Percentiles rank a stretch among this genome's conserved stretches.
Conservation (phyloP, 1,140 invertebrate genomes). For the Formica selysi region DNA sequence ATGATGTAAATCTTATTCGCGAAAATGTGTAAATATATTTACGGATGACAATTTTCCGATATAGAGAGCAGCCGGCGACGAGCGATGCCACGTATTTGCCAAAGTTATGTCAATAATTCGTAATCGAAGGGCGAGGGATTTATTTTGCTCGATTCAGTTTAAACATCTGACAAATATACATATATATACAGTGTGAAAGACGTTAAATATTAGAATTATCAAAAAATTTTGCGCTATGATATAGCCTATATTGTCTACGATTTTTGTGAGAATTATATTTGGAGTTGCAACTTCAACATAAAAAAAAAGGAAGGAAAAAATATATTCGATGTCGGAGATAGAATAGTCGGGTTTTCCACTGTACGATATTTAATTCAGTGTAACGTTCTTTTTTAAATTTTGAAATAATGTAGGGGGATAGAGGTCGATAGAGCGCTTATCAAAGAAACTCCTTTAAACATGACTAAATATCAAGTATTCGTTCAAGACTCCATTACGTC, state of each 20-base stretch:
- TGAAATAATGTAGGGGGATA: conserved; percentile 19
- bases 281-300: conserved; percentile 11
- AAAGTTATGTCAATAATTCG: conserved; percentile 39
- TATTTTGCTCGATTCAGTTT: conserved; percentile 28
- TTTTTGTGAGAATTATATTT: conserved; percentile 21
- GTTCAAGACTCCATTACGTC: conserved; percentile 11
- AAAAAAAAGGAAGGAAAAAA: background rate
- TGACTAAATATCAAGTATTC: background rate
- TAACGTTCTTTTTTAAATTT: conserved; percentile 19
- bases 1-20: conserved; percentile 12
- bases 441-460: conserved; percentile 1
- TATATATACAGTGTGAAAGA: background rate
- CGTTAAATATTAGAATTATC: background rate
- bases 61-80: conserved; percentile 37
- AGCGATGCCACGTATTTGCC: conserved; percentile 61
- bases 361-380: conserved; percentile 21
- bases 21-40: conserved; percentile 12
- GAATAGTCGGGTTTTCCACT: conserved; percentile 17
- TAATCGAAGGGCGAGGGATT: conserved; percentile 27
- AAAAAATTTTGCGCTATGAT: background rate
- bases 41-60: conserved; percentile 1
- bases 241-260: background rate
- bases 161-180: background rate
- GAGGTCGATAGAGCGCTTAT: conserved; percentile 23
- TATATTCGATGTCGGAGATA: background rate